phyloP scores from a whole-genome alignment of 2,797 vertebrate species.

The Orestias chungarensis region DNA sequence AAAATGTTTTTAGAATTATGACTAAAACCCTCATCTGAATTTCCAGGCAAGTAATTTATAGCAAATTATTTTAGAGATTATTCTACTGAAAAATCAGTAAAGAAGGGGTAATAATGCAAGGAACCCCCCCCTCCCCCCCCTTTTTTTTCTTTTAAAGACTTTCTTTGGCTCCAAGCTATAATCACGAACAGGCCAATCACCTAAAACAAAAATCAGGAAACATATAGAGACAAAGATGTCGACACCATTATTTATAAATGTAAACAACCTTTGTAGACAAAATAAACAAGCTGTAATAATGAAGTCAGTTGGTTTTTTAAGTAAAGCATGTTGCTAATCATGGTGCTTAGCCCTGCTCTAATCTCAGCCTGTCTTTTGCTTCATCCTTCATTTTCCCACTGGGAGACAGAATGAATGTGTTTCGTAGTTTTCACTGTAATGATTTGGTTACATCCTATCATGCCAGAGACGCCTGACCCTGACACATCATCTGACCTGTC shows the following conservation, averaged over 20 bases:
- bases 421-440: slow-evolving; percentile 74
- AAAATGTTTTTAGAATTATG: no score
- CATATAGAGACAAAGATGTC: slow-evolving; percentile 45
- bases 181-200: slow-evolving; percentile 48
- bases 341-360: slow-evolving; percentile 47
- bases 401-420: slow-evolving; percentile 64
- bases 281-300: slow-evolving; percentile 28
- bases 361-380: slow-evolving; percentile 59
- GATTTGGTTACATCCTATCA: slow-evolving; percentile 68
- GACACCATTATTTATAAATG: slow-evolving; percentile 52
- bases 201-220: slow-evolving; percentile 46
- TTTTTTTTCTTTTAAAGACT: slow-evolving; percentile 13
- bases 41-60: slow-evolving; percentile 1
- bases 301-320: slow-evolving; percentile 33
- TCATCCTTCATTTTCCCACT: slow-evolving; percentile 33
- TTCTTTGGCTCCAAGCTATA: slow-evolving; percentile 20
- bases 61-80: slow-evolving; percentile 27
- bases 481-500: slow-evolving; percentile 31
- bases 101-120: no score
- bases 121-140: no score
- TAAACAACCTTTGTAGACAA: slow-evolving; percentile 27
- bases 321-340: slow-evolving; percentile 60
- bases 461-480: no score
- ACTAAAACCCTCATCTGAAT: slow-evolving; percentile 17
- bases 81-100: no score